Percentiles rank a stretch among this genome's conserved stretches.
phyloP scores from a whole-genome alignment of 2,888 invertebrate species.

The Leptopilina syphax region DNA sequence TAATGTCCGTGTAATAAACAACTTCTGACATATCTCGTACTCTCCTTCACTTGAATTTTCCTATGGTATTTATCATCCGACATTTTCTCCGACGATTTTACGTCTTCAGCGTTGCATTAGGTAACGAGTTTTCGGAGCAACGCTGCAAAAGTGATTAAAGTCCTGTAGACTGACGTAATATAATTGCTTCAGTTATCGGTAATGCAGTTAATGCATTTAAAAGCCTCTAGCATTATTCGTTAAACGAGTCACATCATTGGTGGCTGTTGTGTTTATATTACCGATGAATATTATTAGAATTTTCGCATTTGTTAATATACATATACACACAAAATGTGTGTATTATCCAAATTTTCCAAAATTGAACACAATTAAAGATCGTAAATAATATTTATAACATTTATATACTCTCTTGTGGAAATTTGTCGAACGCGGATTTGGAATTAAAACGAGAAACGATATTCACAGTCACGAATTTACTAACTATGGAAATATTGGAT shows the following conservation, averaged over 20 bases:
- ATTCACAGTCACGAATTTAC: conserved; percentile 9
- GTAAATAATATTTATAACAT: conserved; percentile 22
- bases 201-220: conserved; percentile 37
- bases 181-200: conserved; percentile 36
- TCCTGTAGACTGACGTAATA: conserved; percentile 28
- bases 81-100: conserved; percentile 27
- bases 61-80: conserved; percentile 35
- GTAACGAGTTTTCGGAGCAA: conserved; percentile 35
- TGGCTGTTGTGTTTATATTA: conserved; percentile 6
- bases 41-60: conserved; percentile 9
- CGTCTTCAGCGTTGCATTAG: conserved; percentile 37
- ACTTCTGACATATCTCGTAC: conserved; percentile 9
- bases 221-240: conserved; percentile 29
- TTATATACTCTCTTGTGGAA: no score
- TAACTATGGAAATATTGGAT: not conserved
- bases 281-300: no score
- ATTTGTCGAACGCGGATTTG: not conserved
- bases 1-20: conserved; percentile 19
- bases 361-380: not conserved
- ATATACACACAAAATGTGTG: no score
- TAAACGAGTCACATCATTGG: conserved; percentile 17
- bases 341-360: not conserved
- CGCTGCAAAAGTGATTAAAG: conserved; percentile 38
- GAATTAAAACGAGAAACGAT: conserved; percentile 11
- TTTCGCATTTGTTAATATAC: no score